Percentiles rank a stretch among this genome's conserved stretches.
These are phyloP conservation scores for Thunnus maccoyii DNA, from an alignment of 2,113 vertebrate genomes.

Conservation along the genomic window DNA sequence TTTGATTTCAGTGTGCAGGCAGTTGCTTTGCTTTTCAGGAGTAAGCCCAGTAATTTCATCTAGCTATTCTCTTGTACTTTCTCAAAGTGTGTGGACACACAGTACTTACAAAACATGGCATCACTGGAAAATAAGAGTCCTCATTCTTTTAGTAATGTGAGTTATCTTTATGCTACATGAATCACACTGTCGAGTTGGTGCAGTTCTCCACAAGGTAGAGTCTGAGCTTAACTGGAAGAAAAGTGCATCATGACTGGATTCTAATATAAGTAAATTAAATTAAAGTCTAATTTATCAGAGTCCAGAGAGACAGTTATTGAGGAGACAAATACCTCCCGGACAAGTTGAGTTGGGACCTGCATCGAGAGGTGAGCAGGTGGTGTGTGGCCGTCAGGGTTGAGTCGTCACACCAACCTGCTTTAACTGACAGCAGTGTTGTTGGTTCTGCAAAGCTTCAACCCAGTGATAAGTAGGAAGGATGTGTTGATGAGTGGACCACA, in stretches of 20 bases:
- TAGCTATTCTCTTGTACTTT: not conserved
- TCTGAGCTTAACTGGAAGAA: not conserved
- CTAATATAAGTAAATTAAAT: too few relatives aligned
- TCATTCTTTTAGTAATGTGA: too few relatives aligned
- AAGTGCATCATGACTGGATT: too few relatives aligned
- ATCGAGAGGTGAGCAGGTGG: slow-evolving; percentile 3
- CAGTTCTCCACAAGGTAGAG: too few relatives aligned
- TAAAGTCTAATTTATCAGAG: too few relatives aligned
- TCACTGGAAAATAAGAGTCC: too few relatives aligned
- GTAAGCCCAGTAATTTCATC: not conserved
- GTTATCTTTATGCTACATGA: too few relatives aligned
- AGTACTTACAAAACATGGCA: too few relatives aligned
- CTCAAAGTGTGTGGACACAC: not conserved
- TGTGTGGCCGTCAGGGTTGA: slow-evolving; percentile 9
- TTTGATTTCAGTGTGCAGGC: not conserved
- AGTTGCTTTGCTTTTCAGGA: not conserved
- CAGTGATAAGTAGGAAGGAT: not conserved
- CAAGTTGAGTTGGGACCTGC: slow-evolving; percentile 7
- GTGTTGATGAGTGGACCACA: not conserved
- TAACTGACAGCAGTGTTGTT: not conserved
- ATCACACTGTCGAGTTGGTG: not conserved
- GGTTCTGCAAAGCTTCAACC: not conserved
- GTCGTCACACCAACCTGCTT: not conserved
- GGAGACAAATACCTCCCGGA: slow-evolving; percentile 21
- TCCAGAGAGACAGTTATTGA: not conserved